These are phyloP conservation scores for Lasius platythorax DNA, from an alignment of 2,888 invertebrate species.

Conservation along the genomic window DNA sequence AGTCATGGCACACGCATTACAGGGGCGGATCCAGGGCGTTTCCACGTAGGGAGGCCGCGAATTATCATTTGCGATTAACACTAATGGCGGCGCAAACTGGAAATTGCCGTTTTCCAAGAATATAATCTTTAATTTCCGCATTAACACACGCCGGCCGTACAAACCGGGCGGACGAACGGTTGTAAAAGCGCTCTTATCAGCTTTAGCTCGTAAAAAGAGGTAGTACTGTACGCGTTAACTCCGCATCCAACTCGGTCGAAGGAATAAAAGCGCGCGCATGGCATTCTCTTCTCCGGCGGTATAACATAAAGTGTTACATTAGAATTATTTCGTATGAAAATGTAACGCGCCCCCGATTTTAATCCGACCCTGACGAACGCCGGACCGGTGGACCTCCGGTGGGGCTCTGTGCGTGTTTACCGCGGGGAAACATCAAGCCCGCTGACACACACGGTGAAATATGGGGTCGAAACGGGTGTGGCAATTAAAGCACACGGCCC, in stretches of 20 bases:
- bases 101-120: constrained; percentile 2
- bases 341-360: constrained; percentile 27
- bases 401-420: constrained; percentile 73
- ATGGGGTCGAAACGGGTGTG: constrained; percentile 76
- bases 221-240: neutral
- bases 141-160: neutral
- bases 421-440: constrained; percentile 77
- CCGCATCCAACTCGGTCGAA: neutral
- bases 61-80: constrained; percentile 29
- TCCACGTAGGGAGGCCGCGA: neutral
- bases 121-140: constrained; percentile 21
- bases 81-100: neutral
- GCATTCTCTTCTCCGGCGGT: neutral
- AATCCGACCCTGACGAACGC: constrained; percentile 50
- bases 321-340: constrained; percentile 23
- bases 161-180: neutral
- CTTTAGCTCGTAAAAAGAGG: neutral
- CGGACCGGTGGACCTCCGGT: constrained; percentile 58
- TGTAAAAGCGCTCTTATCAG: neutral
- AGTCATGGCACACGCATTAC: constrained; percentile 53
- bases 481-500: constrained; percentile 73
- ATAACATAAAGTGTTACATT: neutral
- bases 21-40: constrained; percentile 38
- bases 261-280: neutral
- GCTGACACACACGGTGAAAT: constrained; percentile 76